Base-by-base conservation (phyloP, 2,113 vertebrate species). In the Calypte anna region DNA sequence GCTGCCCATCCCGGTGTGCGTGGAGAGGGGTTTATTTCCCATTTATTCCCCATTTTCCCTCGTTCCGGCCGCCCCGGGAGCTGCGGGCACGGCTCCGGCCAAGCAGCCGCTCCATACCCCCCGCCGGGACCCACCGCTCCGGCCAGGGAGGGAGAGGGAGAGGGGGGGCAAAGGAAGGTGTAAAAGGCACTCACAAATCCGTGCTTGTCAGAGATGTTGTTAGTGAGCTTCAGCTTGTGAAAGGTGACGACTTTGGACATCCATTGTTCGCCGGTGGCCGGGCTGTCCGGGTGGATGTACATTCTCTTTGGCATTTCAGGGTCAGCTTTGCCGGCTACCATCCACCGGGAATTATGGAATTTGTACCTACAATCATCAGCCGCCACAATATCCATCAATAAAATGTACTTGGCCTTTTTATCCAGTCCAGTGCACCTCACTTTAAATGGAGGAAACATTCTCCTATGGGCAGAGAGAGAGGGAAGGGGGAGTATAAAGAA, bases 401-500 rank as follows among this genome's bases (percentile, higher is more conserved):
- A 98, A 97, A 99, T 99, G 93, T 99, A 99, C 96, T 99, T 99
- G 97, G 99, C 99, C 97, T 99, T 99, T 97, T 99, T 99, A 98
- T 99, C 99, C 98, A 99, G 98, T 93, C 99, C 99, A 68, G 99
- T 99, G 97, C 99, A 99, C 90, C 99, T 98, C 95, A 99, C 99
- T 99, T 99, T 99, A 98, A 99, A 99, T 40, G 99, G 99, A 88
- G 99, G 99, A 78, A 99, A 99, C 99, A 99, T 99, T 98, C 99
- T 98, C 98, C 99, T 99, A 95, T 10, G 97, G 55, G 95, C 18
- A 88, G 73, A 88, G 31, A 68, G 59, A 54, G 67, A 18, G 22
- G 51, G 77, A 36, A 36, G 36, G 43, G 14, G 22, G 6, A 2
- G 5, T 23, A 15, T 27, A 21, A 31, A 73, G 68, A 88, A 77